Base-by-base conservation (phyloP, 1,140 invertebrate genomes). In the Cecropterus lyciades region DNA sequence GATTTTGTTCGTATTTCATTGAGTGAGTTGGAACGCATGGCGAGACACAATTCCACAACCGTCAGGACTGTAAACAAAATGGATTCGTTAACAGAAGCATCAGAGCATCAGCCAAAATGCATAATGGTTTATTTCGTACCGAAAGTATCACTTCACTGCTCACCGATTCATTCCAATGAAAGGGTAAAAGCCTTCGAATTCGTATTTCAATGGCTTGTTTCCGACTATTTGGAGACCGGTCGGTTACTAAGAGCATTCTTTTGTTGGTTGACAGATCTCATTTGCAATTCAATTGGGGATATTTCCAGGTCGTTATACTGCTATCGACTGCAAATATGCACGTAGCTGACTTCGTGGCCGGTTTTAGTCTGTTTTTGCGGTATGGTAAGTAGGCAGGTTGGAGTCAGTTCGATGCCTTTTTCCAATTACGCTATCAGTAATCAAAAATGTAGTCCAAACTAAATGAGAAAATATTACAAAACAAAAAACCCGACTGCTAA, bases 211-310 rank as follows among this genome's bases (percentile, higher is more conserved):
- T 72, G 70, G 73, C 57, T 53, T 68, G 67, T 69, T 72, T 70
- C 62, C 57, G 65, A 67, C 63, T 69, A 70, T 77, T 73, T 62
- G 65, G 69, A 73, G 65, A 55, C 55, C 66, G 52, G 72, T 74
- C 56, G 67, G 77, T 67, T 69, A 79, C 75, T 69, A 69, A 72
- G 73, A 78, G 69, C 65, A 71, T 82, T 78, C 72, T 82, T 80
- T 77, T 75, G 72, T 81, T 73, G 71, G 72, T 75, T 76, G 75
- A 69, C 75, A 72, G 70, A 77, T 70, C 80, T 73, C 68, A 78
- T 82, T 80, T 78, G 73, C 73, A 78, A 80, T 80, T 82, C 75
- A 73, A 77, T 75, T 71, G 56, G 45, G 52, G 46, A 16, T 63
- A 63, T 63, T 63, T 63, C 52, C 53, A 63, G 59, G 48, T 63